Percentiles rank a stretch among this genome's conserved stretches.
Conservation (phyloP, 2,888 invertebrate species). For the Liodrosophila aerea region DNA sequence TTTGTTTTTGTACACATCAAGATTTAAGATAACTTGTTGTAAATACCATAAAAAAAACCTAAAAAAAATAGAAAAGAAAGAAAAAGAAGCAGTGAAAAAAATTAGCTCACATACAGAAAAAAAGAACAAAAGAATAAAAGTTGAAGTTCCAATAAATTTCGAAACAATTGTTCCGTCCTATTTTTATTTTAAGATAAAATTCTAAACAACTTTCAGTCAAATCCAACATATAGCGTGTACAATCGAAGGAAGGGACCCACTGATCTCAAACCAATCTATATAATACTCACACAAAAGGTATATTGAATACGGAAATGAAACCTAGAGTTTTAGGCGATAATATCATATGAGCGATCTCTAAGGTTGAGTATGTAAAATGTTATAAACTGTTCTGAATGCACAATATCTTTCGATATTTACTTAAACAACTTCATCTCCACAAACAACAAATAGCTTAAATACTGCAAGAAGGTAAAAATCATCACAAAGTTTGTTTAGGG, state of each 20-base stretch:
- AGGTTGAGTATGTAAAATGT: too few species aligned
- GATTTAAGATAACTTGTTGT: slow-evolving; percentile 22
- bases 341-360: too few species aligned
- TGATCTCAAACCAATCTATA: slow-evolving; percentile 17
- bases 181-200: slow-evolving; percentile 68
- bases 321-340: neutral
- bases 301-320: neutral
- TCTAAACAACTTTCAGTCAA: slow-evolving; percentile 60
- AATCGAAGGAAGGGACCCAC: slow-evolving; percentile 42
- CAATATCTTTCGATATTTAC: too few species aligned
- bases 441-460: too few species aligned
- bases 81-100: slow-evolving; percentile 23
- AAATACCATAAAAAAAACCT: slow-evolving; percentile 23
- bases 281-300: neutral
- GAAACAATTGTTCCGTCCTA: slow-evolving; percentile 61
- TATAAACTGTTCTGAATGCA: too few species aligned
- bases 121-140: slow-evolving; percentile 36
- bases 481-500: too few species aligned
- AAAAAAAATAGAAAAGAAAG: slow-evolving; percentile 30
- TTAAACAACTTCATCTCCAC: too few species aligned
- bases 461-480: too few species aligned
- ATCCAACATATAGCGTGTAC: slow-evolving; percentile 30
- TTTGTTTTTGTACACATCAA: slow-evolving; percentile 53
- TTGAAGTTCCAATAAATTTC: slow-evolving; percentile 58
- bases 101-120: slow-evolving; percentile 52